Evolutionary conservation across 2,797 vertebrate species (phyloP).

Genomic region (Thripadectes ignobilis): DNA sequence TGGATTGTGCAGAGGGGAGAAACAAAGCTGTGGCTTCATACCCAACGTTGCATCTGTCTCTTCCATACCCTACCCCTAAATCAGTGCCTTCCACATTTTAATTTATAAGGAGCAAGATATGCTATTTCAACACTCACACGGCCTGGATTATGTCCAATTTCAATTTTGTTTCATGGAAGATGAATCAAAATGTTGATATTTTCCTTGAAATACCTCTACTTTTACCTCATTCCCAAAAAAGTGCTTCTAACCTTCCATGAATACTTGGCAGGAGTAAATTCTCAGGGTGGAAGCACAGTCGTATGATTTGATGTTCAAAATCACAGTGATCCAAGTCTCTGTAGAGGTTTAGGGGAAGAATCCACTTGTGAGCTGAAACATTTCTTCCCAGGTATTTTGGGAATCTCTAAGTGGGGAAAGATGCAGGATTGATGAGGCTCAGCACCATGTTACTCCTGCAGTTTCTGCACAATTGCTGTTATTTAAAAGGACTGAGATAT

Average conservation of each 20-base stretch:
- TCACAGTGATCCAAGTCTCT: accelerated
- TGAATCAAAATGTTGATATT: background rate
- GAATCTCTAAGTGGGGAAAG: background rate
- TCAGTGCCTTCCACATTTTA: background rate
- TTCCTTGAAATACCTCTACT: background rate
- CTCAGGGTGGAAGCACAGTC: background rate
- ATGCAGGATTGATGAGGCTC: background rate
- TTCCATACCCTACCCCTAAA: background rate
- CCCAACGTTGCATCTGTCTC: background rate
- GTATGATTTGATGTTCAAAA: background rate
- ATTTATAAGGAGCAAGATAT: background rate
- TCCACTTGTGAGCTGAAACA: background rate
- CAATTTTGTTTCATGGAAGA: background rate
- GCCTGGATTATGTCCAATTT: background rate
- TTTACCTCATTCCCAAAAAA: background rate
- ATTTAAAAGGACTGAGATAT: background rate
- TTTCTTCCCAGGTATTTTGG: background rate
- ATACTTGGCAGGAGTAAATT: background rate
- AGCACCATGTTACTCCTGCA: background rate
- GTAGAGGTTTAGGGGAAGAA: background rate
- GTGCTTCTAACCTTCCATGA: background rate
- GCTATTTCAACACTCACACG: background rate
- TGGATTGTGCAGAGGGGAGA: background rate
- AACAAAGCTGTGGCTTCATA: background rate
- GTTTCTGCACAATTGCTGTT: background rate